Percentiles rank a stretch among this genome's conserved stretches.
phyloP scores from a whole-genome alignment of 2,888 invertebrate genomes.

The Vanessa cardui region DNA sequence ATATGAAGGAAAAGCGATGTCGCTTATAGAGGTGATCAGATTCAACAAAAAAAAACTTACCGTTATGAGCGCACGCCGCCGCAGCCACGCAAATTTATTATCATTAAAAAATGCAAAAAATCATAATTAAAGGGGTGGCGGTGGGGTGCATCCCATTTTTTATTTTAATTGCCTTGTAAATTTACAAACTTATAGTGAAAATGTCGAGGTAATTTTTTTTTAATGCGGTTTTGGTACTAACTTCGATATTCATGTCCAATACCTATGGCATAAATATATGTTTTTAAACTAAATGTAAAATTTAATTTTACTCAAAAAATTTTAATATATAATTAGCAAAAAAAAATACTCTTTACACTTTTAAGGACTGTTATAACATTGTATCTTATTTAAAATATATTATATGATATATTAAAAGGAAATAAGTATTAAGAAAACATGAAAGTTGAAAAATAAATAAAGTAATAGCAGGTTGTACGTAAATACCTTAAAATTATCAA shows the following conservation, averaged over 20 bases:
- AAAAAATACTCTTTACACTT: too few species aligned
- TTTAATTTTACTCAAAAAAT: too few species aligned
- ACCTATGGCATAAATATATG: not conserved
- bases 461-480: not conserved
- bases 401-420: not conserved
- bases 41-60: conserved; percentile 48
- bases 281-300: too few species aligned
- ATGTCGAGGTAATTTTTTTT: conserved; percentile 56
- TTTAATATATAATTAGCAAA: not conserved
- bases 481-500: not conserved
- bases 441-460: too few species aligned
- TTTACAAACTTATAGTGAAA: conserved; percentile 77
- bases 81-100: conserved; percentile 73
- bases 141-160: conserved; percentile 76
- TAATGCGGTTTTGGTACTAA: conserved; percentile 47
- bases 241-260: conserved; percentile 13
- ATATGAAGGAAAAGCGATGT: conserved; percentile 17
- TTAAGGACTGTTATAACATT: too few species aligned
- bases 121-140: conserved; percentile 78
- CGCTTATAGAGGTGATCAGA: conserved; percentile 43
- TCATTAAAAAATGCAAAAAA: conserved; percentile 81
- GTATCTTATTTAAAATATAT: not conserved
- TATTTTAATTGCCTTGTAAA: conserved; percentile 81
- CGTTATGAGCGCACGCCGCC: conserved; percentile 53
- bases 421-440: too few species aligned